Evolutionary conservation across 1,140 invertebrate genomes (phyloP).

Genomic region (Drosophila littoralis): DNA sequence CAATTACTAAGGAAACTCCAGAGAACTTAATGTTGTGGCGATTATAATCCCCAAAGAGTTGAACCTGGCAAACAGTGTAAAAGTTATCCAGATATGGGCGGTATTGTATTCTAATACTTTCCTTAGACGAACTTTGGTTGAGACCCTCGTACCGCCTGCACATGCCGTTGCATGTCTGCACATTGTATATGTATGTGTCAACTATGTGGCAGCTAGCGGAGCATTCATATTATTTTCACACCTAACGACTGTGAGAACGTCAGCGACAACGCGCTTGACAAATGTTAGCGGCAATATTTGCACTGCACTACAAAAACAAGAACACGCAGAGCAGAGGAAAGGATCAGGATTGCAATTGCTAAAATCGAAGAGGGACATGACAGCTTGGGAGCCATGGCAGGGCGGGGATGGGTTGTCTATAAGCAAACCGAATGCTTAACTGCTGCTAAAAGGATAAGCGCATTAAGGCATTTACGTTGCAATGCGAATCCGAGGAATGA

Average conservation of each 20-base stretch:
- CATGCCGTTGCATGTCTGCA: not conserved
- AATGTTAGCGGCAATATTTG: conserved; percentile 66
- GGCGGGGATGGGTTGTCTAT: conserved; percentile 7
- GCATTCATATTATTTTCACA: conserved; percentile 71
- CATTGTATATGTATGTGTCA: conserved; percentile 15
- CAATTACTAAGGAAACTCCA: too few species aligned
- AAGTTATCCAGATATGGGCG: not conserved
- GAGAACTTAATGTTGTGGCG: not conserved
- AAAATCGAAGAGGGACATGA: not conserved
- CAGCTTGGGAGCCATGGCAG: not conserved
- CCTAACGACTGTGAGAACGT: conserved; percentile 45
- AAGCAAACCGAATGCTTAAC: conserved; percentile 59
- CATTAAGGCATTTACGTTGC: conserved; percentile 80
- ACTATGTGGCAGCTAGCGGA: conserved; percentile 43
- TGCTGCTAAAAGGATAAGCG: conserved; percentile 79
- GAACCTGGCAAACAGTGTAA: not conserved
- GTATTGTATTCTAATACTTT: not conserved
- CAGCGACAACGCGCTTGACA: conserved; percentile 38
- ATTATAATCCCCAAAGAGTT: not conserved
- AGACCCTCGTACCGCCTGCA: conserved; percentile 19
- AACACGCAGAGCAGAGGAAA: conserved; percentile 9
- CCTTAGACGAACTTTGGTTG: not conserved
- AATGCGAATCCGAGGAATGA: conserved; percentile 55
- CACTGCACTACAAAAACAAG: conserved; percentile 51
- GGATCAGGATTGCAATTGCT: conserved; percentile 1